Evolutionary conservation across 2,797 vertebrate genomes (phyloP), one percentile per base, ranked within the genome.

Genomic region (Notolepis coatsorum): DNA sequence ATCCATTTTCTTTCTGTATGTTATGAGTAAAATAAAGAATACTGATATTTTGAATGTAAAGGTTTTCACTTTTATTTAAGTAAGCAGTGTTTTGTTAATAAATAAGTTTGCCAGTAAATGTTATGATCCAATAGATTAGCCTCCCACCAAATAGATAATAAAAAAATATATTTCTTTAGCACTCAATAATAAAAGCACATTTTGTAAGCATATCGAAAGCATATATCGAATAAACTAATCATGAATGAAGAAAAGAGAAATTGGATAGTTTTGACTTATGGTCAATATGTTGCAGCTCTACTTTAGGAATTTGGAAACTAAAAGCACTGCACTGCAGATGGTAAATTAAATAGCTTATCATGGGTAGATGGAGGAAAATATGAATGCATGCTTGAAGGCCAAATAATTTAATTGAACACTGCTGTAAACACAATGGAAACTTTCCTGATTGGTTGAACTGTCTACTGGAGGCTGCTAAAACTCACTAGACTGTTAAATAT

Each of bases 391-490:
- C 73, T 77, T 13, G 0, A 20, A 47, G 72, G 79, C 69, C 71
- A 78, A 83, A 83, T 81, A 83, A 84, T 71, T 75, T 79, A 77
- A 87, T 71, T 31, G 30, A n/a, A 3, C 82, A 84, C 81, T 72
- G 73, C 71, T 62, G 54, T 69, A 73, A 80, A 48, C 73, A 71
- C 77, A 80, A 78, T 60, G 67, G 65, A 33, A 79, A 72, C 56
- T 56, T 50, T 76, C 25, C 68, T 85, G 82, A 90, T 84, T 87
- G 79, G 57, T 10, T 18, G 9, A 39, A 28, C 45, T 25, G 18
- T 21, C n/a, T 52, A 5, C 13, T 23, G 12, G 48, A 25, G 48
- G 68, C 39, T 37, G 55, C 53, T 49, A 60, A 41, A 38, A n/a
- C 45, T 17, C 13, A 46, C 46, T 52, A 8, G 24, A 61, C 31